Base-by-base conservation (phyloP, 2,797 vertebrate species). In the Poeciliopsis infans region DNA sequence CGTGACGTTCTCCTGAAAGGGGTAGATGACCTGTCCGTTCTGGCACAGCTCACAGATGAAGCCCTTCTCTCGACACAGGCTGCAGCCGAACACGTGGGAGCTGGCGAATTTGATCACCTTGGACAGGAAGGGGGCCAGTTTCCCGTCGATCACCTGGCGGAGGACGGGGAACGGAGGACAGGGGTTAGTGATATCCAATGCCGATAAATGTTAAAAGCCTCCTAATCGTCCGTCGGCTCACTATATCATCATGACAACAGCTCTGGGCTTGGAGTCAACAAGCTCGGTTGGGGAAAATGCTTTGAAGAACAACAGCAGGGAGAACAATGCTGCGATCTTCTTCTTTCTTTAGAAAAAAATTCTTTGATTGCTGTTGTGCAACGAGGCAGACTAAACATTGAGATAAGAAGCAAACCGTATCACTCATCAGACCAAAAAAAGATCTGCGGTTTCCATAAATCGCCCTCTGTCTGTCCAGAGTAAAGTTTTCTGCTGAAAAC, bases 11-110 rank as follows among this genome's bases (percentile, higher is more conserved):
- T 98, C 98, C 91, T 99, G 98, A 91, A 99, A 99, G 49, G 98
- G 98, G 90, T 99, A 99, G 88, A 99, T 97, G 91, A 99, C 97
- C 93, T 99, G 98, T 79, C 96, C 95, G 2, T 97, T 97, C 84
- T 98, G 98, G 90, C 98, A 99, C 79, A 99, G 97, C 93, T 99
- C 98, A 71, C 98, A 99, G 95, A 99, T 97, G 95, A 99, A 99
- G 71, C 98, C 98, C 87, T 99, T 99, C 93, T 99, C 98, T 88
- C 97, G 97, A 91, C 98, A 99, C 80, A 99, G 95, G 78, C 97
- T 98, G 95, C 98, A 99, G 96, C 96, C 97, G 91, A 98, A 98
- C 41, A 99, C 98, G 0, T 99, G 98, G 11, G 97, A 95, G 83
- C 97, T 97, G 91, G 98, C 98, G 80, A 99, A 99, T 93, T 99